Conservation (phyloP, 2,797 vertebrate genomes). For the Gephyroberyx darwinii region DNA sequence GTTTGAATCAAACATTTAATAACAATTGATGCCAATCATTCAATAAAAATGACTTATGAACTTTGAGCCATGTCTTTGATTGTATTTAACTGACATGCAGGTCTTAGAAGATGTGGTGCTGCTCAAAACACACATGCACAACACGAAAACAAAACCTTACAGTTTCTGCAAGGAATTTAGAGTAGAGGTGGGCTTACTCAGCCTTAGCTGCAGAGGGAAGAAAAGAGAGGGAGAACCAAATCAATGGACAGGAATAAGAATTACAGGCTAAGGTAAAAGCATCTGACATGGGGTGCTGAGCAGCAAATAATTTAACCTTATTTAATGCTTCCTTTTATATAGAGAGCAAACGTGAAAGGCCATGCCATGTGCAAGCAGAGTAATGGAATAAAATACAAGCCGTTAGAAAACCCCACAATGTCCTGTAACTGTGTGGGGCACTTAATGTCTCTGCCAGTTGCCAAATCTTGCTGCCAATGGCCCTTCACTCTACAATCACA, state of each 20-base stretch:
- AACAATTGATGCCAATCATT: constrained; percentile 37
- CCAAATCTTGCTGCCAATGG: constrained; percentile 27
- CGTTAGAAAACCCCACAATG: constrained; percentile 13
- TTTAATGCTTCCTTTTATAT: constrained; percentile 17
- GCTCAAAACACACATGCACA: constrained; percentile 82
- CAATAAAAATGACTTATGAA: constrained; percentile 52
- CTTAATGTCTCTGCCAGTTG: constrained; percentile 32
- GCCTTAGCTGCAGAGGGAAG: constrained; percentile 73
- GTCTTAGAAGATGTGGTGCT: constrained; percentile 76
- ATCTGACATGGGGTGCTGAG: constrained; percentile 9
- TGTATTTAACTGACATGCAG: constrained; percentile 75
- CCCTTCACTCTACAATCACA: constrained; percentile 31
- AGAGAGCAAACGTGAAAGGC: constrained; percentile 31
- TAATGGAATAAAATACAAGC: constrained; percentile 19
- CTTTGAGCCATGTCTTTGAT: constrained; percentile 51
- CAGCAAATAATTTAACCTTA: constrained; percentile 33
- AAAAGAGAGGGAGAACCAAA: constrained; percentile 61
- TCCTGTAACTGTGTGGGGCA: constrained; percentile 20
- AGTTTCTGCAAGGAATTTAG: constrained; percentile 71
- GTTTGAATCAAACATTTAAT: constrained; percentile 55
- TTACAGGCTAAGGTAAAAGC: constrained; percentile 33
- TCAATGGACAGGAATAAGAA: constrained; percentile 41
- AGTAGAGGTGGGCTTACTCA: constrained; percentile 72
- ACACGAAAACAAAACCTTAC: constrained; percentile 79
- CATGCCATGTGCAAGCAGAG: constrained; percentile 49